Evolutionary conservation across 1,140 invertebrate genomes (phyloP), one percentile per base, ranked within the genome.

Genomic region (Hycleus cichorii): DNA sequence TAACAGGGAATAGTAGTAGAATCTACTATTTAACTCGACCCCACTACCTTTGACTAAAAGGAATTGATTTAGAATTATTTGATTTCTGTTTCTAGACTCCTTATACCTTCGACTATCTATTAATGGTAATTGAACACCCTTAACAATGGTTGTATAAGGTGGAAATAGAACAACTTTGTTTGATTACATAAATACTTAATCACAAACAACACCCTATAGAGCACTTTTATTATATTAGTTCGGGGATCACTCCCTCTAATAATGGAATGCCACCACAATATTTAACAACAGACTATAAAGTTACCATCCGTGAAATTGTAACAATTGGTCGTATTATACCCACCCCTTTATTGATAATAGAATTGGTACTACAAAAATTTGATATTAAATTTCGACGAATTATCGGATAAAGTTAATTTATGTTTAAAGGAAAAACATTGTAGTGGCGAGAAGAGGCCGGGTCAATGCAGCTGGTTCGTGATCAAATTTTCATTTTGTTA

Each of bases 131-230:
- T 18, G 18, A 18, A 32, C 32, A 32, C 4, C 32, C 32, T 18
- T 18, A 32, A 32, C 32, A 32, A 4, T 32, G 32, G 32, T 5
- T 18, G 7, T 32, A 32, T 32, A 32, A 32, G 32, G 32, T 32
- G 32, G 32, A 32, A 18, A 38, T 7, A 27, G 24, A 39, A 27
- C 51, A 44, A 54, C 51, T 59, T 53, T 47, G 58, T 59, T 49
- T 59, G 58, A 59, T 59, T 59, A 59, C 58, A 59, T 59, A 59
- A 59, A 59, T 59, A 47, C 44, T 59, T 59, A 59, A 59, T 59
- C 52, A 46, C 47, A 50, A 32, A 49, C 50, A 54, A 51, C 47
- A 51, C 50, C 58, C 58, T 49, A 39, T 45, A 55, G 50, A 59
- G 32, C 45, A 51, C 58, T 55, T 59, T 59, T 59, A 59, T 59